Base-by-base conservation (phyloP, 2,113 vertebrate species). In the Emydura subglobosa region DNA sequence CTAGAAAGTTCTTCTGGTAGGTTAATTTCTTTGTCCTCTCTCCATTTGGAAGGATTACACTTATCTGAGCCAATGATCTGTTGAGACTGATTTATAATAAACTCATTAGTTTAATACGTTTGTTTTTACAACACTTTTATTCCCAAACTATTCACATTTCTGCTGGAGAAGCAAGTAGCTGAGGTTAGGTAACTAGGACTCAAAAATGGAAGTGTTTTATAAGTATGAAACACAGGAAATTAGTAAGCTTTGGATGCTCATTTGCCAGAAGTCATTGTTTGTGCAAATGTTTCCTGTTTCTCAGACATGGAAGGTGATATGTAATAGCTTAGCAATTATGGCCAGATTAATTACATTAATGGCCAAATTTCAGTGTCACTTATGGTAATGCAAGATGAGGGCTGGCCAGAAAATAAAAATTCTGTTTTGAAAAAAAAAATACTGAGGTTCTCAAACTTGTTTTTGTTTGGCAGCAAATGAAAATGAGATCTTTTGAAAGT, bases 161-260 rank as follows among this genome's bases (percentile, higher is more conserved):
- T 90, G 53, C 39, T 81, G 55, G 61, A 10, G 42, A 86, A 86
- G 47, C 83, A 88, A 92, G 87, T 82, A 87, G 76, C 76, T 84
- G 82, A 3, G 11, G 90, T 94, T 93, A 92, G 84, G 57, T 91
- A 94, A 95, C 50, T 42, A 51, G 90, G 87, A 94, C 49, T n/a
- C 54, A 53, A 53, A 27, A 65, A 79, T 50, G 29, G 39, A 79
- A 44, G 55, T 80, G 85, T 96, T 92, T 68, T 91, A 53, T 84
- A 89, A 89, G 94, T 89, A 83, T 65, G 83, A 61, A 90, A 78
- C 93, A 96, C 95, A 95, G 96, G 96, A 96, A 96, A 92, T 94
- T 31, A 96, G 24, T 83, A 79, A 87, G 88, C 81, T 94, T 90
- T 90, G 51, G 53, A 29, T 59, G 7, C 82, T 89, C 87, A 57